Evolutionary conservation across 1,140 invertebrate species (phyloP).

Genomic region (Phymastichus coffea): DNA sequence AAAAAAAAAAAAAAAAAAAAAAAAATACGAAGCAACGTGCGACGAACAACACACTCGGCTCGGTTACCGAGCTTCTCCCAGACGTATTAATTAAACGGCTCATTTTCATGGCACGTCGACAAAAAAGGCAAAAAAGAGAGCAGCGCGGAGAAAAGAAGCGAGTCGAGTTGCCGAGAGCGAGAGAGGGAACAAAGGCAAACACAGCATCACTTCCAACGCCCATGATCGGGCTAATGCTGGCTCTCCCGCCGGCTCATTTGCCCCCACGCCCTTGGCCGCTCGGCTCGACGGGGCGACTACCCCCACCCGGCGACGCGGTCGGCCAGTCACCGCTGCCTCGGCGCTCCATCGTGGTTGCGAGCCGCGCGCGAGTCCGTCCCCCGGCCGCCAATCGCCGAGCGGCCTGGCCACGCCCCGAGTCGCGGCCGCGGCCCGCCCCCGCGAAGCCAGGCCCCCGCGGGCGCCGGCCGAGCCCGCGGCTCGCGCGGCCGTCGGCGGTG

Average conservation of each 20-base stretch:
- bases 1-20: too few relatives aligned
- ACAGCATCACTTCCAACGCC: slow-evolving; percentile 56
- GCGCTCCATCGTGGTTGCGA: too few relatives aligned
- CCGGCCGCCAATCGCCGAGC: not conserved
- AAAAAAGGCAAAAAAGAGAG: slow-evolving; percentile 36
- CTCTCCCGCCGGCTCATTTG: slow-evolving; percentile 33
- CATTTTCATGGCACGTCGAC: slow-evolving; percentile 55
- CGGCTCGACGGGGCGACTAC: not conserved
- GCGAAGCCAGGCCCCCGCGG: too few relatives aligned
- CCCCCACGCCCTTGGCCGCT: not conserved
- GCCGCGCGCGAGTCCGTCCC: too few relatives aligned
- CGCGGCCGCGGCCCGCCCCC: too few relatives aligned
- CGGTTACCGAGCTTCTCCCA: slow-evolving; percentile 27
- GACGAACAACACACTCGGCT: slow-evolving; percentile 3
- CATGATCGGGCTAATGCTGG: slow-evolving; percentile 50
- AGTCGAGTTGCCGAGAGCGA: not conserved
- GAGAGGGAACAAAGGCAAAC: slow-evolving; percentile 20
- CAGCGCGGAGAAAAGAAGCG: not conserved
- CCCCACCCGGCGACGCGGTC: too few relatives aligned
- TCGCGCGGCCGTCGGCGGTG: slow-evolving; percentile 29
- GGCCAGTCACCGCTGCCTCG: too few relatives aligned
- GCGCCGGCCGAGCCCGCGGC: slow-evolving; percentile 32
- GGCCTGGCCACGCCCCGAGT: not conserved
- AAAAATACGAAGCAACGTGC: not conserved
- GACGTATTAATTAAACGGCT: slow-evolving; percentile 59